Conservation (phyloP, 37 sponge, comb jelly and placozoan species). For the Agelas oroides region DNA sequence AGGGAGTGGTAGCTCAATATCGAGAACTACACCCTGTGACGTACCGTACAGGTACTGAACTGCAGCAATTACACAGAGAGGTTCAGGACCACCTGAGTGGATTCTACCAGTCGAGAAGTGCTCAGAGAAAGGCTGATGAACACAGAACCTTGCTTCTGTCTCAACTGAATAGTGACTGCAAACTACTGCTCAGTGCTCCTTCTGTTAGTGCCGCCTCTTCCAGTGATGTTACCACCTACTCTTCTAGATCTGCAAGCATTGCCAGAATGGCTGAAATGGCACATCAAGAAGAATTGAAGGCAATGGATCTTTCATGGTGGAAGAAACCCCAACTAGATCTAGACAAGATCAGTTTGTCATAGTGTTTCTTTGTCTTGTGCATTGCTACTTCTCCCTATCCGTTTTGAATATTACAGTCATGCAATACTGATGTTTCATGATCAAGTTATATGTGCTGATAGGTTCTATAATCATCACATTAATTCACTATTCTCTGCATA, state of each 20-base stretch:
- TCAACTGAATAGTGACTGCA: conserved; percentile 35
- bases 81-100: conserved; percentile 45
- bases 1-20: conserved; percentile 19
- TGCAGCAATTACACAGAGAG: conserved; percentile 31
- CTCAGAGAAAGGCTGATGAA: conserved; percentile 4
- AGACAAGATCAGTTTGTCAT: no score
- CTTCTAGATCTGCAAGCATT: conserved; percentile 44
- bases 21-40: neutral
- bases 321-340: conserved; percentile 5
- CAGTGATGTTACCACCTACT: neutral
- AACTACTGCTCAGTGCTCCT: conserved; percentile 51
- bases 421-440: no score
- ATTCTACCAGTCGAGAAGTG: conserved; percentile 36
- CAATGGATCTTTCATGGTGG: conserved; percentile 67
- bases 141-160: conserved; percentile 26
- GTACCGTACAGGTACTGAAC: neutral
- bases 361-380: no score
- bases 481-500: no score
- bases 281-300: conserved; percentile 71
- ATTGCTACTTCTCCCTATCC: no score
- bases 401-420: no score
- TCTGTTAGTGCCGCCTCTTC: conserved; percentile 4
- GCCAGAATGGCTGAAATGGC: conserved; percentile 73
- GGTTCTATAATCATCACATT: no score
- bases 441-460: no score